Evolutionary conservation across 2,797 vertebrate genomes (phyloP), one percentile per base, ranked within the genome.

Genomic region (Heliangelus exortis): DNA sequence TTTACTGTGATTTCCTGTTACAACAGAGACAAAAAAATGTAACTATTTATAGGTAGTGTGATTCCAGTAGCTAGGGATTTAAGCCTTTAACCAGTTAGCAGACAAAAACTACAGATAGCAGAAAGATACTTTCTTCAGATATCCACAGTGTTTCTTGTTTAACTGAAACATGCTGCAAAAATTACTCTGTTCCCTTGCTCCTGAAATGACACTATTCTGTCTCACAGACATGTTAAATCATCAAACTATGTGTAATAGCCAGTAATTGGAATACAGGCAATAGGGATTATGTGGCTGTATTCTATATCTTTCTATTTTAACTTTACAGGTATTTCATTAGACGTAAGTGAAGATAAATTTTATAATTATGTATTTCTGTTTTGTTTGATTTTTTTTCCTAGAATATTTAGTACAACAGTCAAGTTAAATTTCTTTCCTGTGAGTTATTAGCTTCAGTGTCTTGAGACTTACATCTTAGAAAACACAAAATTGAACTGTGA

Each of bases 401-500:
- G 31, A 79, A 81, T 73, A 80, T 86, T 72, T 48, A 62, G 15
- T 26, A 47, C 17, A 59, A 61, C 10, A 80, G 12, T 76, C 22
- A 53, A 75, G 18, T 89, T 81, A 84, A 77, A 88, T 89, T 80
- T 62, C 3, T 33, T 94, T 66, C 41, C 88, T 89, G 19, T 80
- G 78, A 91, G 31, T 69, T 96, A 92, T 89, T 97, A n/a, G 43
- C 10, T 87, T 89, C 75, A 84, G 45, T 93, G 68, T 92, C 83
- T 72, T 68, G 66, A 97, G 77, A 95, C 57, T 88, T 92, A 79
- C 45, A 91, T 87, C 86, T 86, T 96, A 97, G 93, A 96, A 95
- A 76, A 97, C 97, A 96, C 53, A 69, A 98, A 96, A 97, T 11
- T 95, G 77, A 96, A 96, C 95, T 94, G 90, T 97, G 87, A 97